phyloP scores from a whole-genome alignment of 2,888 invertebrate genomes.

The Ceraclea dissimilis region DNA sequence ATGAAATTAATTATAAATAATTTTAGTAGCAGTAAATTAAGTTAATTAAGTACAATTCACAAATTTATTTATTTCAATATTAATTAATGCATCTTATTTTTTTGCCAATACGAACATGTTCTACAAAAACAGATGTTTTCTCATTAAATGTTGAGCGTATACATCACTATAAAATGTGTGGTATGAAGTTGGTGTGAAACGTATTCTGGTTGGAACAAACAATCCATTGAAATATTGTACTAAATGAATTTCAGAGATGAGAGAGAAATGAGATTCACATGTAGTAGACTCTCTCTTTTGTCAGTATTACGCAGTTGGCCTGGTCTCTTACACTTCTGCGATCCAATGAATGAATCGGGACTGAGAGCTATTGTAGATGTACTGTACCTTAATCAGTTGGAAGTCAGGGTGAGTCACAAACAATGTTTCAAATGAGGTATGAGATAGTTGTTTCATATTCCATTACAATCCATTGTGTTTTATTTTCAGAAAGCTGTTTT shows the following conservation, averaged over 20 bases:
- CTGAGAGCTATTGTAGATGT: slow-evolving; percentile 71
- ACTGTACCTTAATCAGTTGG: slow-evolving; percentile 77
- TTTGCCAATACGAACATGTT: no score
- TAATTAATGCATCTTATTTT: no score
- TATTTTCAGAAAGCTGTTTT: slow-evolving; percentile 75
- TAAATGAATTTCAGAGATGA: slow-evolving; percentile 58
- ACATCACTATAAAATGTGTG: no score
- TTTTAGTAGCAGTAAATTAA: no score
- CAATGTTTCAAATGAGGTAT: neutral
- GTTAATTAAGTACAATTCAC: no score
- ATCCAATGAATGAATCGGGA: slow-evolving; percentile 66
- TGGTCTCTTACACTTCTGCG: slow-evolving; percentile 81
- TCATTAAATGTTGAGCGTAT: no score
- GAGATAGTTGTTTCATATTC: neutral
- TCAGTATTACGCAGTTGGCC: slow-evolving; percentile 88
- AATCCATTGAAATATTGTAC: no score
- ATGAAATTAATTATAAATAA: no score
- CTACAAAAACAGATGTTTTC: no score
- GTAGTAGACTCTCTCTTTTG: slow-evolving; percentile 75
- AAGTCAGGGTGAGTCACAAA: slow-evolving; percentile 76
- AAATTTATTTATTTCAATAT: no score
- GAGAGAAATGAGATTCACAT: slow-evolving; percentile 74
- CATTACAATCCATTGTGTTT: neutral
- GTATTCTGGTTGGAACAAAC: no score
- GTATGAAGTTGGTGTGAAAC: no score